These are phyloP conservation scores for Drosophila aff. DNA, from an alignment of 1,140 invertebrate species.

Conservation along the genomic window DNA sequence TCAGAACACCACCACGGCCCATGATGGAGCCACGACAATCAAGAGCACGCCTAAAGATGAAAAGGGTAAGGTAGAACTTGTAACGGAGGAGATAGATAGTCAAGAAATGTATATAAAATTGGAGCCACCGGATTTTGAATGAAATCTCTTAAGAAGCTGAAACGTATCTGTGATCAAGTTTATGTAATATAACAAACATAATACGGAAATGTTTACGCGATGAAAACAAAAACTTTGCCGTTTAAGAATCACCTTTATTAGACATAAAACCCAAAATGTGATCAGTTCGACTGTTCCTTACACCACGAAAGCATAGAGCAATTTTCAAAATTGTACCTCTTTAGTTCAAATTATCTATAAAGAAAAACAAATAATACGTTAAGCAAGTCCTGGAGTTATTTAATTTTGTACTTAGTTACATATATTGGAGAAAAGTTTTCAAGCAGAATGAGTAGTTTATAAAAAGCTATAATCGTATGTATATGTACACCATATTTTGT, in stretches of 20 bases:
- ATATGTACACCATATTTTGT: neutral
- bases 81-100: neutral
- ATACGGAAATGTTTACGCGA: too few relatives aligned
- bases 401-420: too few relatives aligned
- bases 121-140: too few relatives aligned
- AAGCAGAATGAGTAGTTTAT: neutral
- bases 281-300: neutral
- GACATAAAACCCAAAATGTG: neutral
- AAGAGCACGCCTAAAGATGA: conserved; percentile 88
- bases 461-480: neutral
- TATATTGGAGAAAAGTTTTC: neutral
- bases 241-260: neutral
- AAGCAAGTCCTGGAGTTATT: neutral
- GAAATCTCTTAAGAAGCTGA: neutral
- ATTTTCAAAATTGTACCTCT: neutral
- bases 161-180: neutral
- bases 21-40: conserved; percentile 87
- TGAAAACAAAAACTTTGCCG: neutral
- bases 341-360: neutral
- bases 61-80: conserved; percentile 59
- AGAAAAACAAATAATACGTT: neutral
- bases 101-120: neutral
- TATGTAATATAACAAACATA: neutral
- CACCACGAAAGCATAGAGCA: too few relatives aligned
- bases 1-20: conserved; percentile 89